These are phyloP conservation scores for Indicator maculatus DNA, from an alignment of 2,113 vertebrate species.

Conservation along the genomic window DNA sequence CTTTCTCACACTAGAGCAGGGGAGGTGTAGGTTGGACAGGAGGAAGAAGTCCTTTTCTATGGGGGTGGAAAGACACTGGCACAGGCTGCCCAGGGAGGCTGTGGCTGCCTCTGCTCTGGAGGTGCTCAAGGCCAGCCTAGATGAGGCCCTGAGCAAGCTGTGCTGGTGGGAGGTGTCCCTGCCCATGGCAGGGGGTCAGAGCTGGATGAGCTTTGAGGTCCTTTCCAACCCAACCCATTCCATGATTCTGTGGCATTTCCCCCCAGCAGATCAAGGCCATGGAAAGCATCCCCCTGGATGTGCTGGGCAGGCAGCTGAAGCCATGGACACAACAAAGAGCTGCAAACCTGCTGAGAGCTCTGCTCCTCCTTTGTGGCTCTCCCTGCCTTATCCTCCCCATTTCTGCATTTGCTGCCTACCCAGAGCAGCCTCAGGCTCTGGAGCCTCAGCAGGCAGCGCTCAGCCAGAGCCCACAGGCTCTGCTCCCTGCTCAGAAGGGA, in stretches of 20 bases:
- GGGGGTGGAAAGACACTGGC: too few species aligned
- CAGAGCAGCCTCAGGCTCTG: background rate
- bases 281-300: background rate
- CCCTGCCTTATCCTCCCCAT: background rate
- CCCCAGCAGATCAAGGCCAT: background rate
- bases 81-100: too few species aligned
- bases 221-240: too few species aligned
- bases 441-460: background rate
- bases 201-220: too few species aligned
- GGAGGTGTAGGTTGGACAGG: too few species aligned
- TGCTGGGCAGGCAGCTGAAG: background rate
- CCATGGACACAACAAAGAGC: background rate
- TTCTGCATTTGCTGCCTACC: background rate
- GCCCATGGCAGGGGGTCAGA: too few species aligned
- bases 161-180: too few species aligned
- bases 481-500: background rate
- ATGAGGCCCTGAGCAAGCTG: too few species aligned
- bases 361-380: background rate
- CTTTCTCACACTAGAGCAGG: too few species aligned
- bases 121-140: too few species aligned
- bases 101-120: too few species aligned
- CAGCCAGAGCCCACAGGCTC: background rate
- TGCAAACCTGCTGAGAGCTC: background rate
- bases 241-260: background rate
- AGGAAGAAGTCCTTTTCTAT: too few species aligned